Evolutionary conservation across 2,888 invertebrate genomes (phyloP).

Genomic region (Stegophylla sp.): DNA sequence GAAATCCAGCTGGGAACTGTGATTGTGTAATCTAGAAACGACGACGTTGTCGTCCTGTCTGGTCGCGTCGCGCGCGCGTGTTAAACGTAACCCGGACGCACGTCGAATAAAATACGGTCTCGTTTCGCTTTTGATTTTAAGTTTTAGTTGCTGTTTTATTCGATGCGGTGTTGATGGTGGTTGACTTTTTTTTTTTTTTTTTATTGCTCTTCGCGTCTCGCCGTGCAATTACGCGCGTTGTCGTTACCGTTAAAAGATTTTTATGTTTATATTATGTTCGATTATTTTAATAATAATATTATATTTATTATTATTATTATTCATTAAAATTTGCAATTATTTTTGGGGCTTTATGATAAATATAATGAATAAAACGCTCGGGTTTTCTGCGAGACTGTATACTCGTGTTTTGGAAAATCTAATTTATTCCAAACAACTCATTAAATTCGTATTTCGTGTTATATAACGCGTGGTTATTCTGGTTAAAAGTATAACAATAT

Average conservation of each 20-base stretch:
- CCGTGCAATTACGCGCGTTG: too few species aligned
- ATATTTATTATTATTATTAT: not conserved
- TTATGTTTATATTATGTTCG: too few species aligned
- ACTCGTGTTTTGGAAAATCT: not conserved
- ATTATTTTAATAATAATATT: too few species aligned
- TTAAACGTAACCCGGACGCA: not conserved
- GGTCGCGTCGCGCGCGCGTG: too few species aligned
- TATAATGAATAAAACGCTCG: not conserved
- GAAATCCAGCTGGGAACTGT: constrained; percentile 39
- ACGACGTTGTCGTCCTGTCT: constrained; percentile 1
- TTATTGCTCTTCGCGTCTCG: too few species aligned
- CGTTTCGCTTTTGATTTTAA: not conserved
- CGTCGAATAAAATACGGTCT: not conserved
- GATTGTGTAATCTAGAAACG: constrained; percentile 30
- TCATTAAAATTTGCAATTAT: not conserved
- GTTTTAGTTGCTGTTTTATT: not conserved
- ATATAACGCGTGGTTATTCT: not conserved
- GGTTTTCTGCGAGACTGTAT: too few species aligned
- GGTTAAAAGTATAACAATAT: not conserved
- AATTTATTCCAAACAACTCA: not conserved
- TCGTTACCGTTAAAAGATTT: too few species aligned
- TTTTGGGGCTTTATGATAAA: not conserved
- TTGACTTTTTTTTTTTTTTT: too few species aligned
- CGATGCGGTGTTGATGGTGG: too few species aligned
- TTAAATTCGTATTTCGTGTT: not conserved